Conservation (phyloP, 2,797 vertebrate species). For the Anolis apletophallus region DNA sequence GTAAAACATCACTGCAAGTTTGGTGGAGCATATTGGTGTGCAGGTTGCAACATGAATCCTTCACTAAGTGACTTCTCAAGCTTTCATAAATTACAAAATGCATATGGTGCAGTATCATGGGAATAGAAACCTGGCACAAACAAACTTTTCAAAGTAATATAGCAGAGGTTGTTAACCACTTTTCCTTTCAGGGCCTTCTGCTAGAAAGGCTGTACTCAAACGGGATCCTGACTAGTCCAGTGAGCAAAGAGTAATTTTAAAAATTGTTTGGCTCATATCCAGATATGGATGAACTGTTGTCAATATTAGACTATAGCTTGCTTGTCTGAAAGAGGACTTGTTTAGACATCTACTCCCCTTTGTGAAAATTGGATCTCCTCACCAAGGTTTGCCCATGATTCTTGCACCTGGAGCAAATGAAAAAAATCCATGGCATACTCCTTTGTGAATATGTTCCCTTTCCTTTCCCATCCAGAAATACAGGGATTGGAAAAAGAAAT, state of each 20-base stretch:
- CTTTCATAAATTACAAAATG: slow-evolving; percentile 37
- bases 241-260: neutral
- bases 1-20: neutral
- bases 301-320: neutral
- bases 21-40: neutral
- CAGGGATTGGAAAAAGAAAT: neutral
- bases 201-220: neutral
- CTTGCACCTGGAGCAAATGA: neutral
- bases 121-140: neutral
- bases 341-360: neutral
- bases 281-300: neutral
- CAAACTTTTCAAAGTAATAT: slow-evolving; percentile 14
- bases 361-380: neutral
- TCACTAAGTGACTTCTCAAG: neutral
- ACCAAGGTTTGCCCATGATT: too few species aligned
- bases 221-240: neutral
- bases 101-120: neutral
- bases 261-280: neutral
- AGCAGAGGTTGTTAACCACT: neutral
- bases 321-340: neutral
- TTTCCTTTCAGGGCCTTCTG: neutral
- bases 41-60: neutral
- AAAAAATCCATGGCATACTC: neutral
- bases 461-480: neutral
- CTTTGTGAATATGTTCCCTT: neutral